Conservation (phyloP, 2,113 vertebrate genomes). For the Neodon shergylaensis region DNA sequence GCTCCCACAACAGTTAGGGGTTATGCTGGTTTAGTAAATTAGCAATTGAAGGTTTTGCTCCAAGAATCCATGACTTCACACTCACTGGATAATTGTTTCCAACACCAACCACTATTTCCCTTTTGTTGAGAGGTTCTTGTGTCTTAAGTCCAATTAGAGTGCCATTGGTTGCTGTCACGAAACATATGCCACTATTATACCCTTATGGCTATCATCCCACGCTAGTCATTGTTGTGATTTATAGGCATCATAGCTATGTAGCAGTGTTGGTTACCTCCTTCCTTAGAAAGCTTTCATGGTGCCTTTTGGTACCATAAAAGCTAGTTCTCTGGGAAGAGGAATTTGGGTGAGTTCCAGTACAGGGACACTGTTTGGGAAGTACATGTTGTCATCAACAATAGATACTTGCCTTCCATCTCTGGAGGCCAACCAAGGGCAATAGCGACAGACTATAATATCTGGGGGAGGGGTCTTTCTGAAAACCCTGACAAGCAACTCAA, state of each 20-base stretch:
- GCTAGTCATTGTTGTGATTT: not conserved
- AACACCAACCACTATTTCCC: not conserved
- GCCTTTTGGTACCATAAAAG: not conserved
- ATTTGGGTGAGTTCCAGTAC: not conserved
- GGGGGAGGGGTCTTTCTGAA: not conserved
- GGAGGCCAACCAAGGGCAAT: not conserved
- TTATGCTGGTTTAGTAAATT: not conserved
- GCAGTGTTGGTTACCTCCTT: not conserved
- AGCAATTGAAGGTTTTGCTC: not conserved
- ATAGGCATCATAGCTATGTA: not conserved
- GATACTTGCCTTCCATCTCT: not conserved
- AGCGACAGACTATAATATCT: not conserved
- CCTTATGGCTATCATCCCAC: not conserved
- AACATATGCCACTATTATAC: not conserved
- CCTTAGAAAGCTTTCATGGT: not conserved
- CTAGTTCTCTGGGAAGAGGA: not conserved
- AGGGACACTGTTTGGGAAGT: not conserved
- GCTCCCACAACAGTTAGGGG: not conserved
- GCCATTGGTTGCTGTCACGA: not conserved
- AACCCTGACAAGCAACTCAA: not conserved
- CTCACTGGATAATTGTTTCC: not conserved
- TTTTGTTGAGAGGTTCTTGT: not conserved
- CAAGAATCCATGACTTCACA: not conserved
- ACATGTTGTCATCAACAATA: not conserved
- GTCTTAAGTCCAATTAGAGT: not conserved